Evolutionary conservation across 1,140 invertebrate species (phyloP).

Genomic region (Drosophila watanabei): DNA sequence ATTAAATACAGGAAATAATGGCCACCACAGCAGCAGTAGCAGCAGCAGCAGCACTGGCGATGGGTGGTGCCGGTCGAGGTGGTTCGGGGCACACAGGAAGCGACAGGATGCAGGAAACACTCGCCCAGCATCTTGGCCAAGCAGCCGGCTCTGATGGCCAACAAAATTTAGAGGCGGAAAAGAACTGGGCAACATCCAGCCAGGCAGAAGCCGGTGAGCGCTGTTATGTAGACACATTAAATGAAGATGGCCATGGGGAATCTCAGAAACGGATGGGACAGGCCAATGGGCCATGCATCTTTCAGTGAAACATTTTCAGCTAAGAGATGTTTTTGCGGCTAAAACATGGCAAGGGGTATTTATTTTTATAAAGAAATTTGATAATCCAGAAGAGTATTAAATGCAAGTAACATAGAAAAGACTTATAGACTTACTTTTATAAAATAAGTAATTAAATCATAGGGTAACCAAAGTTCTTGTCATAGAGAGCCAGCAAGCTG

Average conservation of each 20-base stretch:
- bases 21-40: slow-evolving; percentile 65
- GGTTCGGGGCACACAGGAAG: slow-evolving; percentile 53
- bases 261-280: slow-evolving; percentile 34
- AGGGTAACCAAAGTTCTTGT: too few relatives aligned
- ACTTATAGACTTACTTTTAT: too few relatives aligned
- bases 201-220: slow-evolving; percentile 35
- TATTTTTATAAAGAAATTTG: neutral
- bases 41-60: slow-evolving; percentile 5
- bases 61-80: neutral
- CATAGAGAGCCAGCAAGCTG: too few relatives aligned
- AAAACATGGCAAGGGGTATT: neutral
- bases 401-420: too few relatives aligned
- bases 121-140: slow-evolving; percentile 52
- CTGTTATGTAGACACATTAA: slow-evolving; percentile 46
- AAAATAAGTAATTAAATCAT: too few relatives aligned
- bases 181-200: slow-evolving; percentile 29
- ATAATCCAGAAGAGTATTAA: neutral
- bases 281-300: slow-evolving; percentile 29
- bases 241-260: slow-evolving; percentile 40
- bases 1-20: slow-evolving; percentile 84
- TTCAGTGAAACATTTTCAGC: slow-evolving; percentile 9
- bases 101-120: slow-evolving; percentile 52
- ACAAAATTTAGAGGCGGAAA: slow-evolving; percentile 53
- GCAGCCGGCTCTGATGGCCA: slow-evolving; percentile 23
- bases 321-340: neutral